These are phyloP conservation scores for Theretra japonica DNA, from an alignment of 2,888 invertebrate genomes.

Conservation along the genomic window DNA sequence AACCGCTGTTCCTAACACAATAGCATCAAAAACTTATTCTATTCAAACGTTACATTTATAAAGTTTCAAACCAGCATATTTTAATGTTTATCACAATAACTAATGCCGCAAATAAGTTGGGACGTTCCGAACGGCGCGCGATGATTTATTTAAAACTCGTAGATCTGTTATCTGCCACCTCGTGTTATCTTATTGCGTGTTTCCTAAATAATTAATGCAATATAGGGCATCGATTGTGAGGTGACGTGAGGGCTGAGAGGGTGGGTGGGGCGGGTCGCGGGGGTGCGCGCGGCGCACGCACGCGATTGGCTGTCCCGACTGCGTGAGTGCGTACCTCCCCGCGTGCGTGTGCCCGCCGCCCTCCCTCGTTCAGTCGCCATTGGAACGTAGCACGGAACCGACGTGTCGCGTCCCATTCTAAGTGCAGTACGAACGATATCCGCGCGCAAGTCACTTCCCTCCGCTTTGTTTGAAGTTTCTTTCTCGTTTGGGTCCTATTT, in stretches of 20 bases:
- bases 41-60: slow-evolving; percentile 13
- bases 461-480: slow-evolving; percentile 54
- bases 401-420: slow-evolving; percentile 55
- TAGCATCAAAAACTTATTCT: neutral
- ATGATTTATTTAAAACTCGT: slow-evolving; percentile 79
- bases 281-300: slow-evolving; percentile 84
- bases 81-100: slow-evolving; percentile 1
- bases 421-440: slow-evolving; percentile 61
- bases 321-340: slow-evolving; percentile 84
- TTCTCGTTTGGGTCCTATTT: slow-evolving; percentile 70
- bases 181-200: slow-evolving; percentile 85
- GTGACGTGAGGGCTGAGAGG: slow-evolving; percentile 78
- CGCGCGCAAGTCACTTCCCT: slow-evolving; percentile 59
- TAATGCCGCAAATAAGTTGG: neutral
- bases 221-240: slow-evolving; percentile 85
- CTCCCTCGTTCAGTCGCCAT: slow-evolving; percentile 74
- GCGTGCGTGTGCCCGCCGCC: slow-evolving; percentile 77
- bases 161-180: slow-evolving; percentile 83
- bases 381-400: slow-evolving; percentile 63
- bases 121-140: slow-evolving; percentile 32
- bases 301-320: slow-evolving; percentile 80
- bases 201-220: slow-evolving; percentile 86
- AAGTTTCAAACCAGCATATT: neutral
- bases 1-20: neutral
- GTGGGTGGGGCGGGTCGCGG: slow-evolving; percentile 64